A percentile compares a stretch with the other conserved stretches of the same genome.
phyloP scores from a whole-genome alignment of 2,888 invertebrate species.

The Mythimna vitellina region DNA sequence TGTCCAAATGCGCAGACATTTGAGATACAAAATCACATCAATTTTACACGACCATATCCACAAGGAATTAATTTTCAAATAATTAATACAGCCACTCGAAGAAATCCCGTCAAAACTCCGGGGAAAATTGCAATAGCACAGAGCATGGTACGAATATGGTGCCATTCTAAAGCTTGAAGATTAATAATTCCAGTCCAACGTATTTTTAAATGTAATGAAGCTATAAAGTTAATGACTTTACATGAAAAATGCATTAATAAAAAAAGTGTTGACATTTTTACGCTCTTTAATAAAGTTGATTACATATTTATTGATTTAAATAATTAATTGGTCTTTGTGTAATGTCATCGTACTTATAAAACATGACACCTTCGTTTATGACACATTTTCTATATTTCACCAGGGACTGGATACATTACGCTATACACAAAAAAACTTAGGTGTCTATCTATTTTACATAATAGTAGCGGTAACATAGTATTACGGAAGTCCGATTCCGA shows the following conservation, averaged over 20 bases:
- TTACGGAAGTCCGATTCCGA: too few species aligned
- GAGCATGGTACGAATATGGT: not conserved
- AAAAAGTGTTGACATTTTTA: not conserved
- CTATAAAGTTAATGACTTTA: not conserved
- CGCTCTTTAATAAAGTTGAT: slow-evolving; percentile 4
- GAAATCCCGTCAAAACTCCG: too few species aligned
- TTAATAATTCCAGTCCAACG: not conserved
- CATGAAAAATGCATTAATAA: slow-evolving; percentile 5
- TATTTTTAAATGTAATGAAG: not conserved
- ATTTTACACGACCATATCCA: too few species aligned
- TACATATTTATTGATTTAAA: not conserved
- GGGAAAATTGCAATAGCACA: not conserved
- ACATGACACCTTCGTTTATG: slow-evolving; percentile 4
- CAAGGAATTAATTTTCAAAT: too few species aligned
- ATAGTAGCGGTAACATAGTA: too few species aligned
- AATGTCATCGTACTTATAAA: slow-evolving; percentile 7
- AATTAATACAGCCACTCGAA: too few species aligned
- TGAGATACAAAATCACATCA: too few species aligned
- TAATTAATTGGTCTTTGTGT: slow-evolving; percentile 15
- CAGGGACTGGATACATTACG: not conserved
- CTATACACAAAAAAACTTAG: not conserved
- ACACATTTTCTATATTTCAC: slow-evolving; percentile 7
- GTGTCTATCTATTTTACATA: too few species aligned
- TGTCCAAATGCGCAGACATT: too few species aligned
- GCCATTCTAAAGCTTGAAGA: not conserved